Conservation (phyloP, 2,113 vertebrate species). For the Rhynchomys soricoides region DNA sequence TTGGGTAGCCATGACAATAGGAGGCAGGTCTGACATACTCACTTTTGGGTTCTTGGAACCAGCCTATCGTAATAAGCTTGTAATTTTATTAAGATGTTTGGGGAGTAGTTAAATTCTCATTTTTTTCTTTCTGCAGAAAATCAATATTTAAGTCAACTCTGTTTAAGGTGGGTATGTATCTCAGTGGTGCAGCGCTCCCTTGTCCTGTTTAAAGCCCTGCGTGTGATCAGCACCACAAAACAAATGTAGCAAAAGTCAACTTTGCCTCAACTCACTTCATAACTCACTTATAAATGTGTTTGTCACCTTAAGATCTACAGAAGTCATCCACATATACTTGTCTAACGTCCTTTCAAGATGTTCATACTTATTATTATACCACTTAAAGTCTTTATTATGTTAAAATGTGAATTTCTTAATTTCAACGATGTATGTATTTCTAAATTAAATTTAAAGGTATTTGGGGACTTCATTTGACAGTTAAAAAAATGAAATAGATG, state of each 20-base stretch:
- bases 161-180: neutral
- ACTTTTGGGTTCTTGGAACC: neutral
- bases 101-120: conserved; percentile 32
- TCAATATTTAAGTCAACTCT: neutral
- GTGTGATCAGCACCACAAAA: neutral
- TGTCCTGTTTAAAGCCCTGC: neutral
- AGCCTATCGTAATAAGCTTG: neutral
- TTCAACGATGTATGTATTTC: conserved; percentile 43
- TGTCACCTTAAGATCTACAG: neutral
- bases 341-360: conserved; percentile 42
- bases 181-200: neutral
- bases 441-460: conserved; percentile 57
- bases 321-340: conserved; percentile 41
- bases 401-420: neutral
- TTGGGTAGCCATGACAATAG: neutral
- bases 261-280: neutral
- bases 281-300: conserved; percentile 1
- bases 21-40: neutral
- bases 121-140: conserved; percentile 15
- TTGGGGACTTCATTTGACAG: neutral
- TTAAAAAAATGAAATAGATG: conserved; percentile 22
- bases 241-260: neutral
- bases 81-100: conserved; percentile 38
- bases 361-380: neutral
- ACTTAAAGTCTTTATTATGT: conserved; percentile 24